phyloP scores from a whole-genome alignment of 2,113 vertebrate genomes.

The Castor canadensis region DNA sequence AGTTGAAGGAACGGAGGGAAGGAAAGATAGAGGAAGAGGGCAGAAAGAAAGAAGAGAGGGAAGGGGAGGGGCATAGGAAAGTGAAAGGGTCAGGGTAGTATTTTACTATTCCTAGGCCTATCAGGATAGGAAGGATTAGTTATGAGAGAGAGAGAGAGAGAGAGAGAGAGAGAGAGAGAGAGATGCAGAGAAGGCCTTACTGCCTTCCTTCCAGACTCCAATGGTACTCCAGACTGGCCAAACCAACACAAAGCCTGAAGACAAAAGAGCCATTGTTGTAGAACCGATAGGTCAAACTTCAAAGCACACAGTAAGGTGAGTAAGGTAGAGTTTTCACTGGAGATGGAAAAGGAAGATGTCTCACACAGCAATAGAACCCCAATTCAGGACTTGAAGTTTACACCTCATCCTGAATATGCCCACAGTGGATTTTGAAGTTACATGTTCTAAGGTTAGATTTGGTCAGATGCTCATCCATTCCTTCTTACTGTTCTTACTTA shows the following conservation, averaged over 20 bases:
- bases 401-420: neutral
- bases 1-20: neutral
- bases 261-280: neutral
- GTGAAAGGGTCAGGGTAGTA: neutral
- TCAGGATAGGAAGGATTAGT: neutral
- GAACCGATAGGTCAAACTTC: neutral
- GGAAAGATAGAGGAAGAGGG: too few relatives aligned
- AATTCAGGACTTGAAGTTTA: neutral
- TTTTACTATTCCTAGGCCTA: neutral
- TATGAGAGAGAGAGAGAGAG: neutral
- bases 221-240: neutral
- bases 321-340: neutral
- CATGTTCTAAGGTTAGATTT: neutral
- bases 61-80: neutral
- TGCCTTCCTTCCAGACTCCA: neutral
- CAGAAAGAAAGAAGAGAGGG: too few relatives aligned
- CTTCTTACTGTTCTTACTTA: neutral
- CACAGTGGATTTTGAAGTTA: neutral
- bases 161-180: neutral
- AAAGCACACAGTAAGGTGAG: neutral
- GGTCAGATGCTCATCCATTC: neutral
- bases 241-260: neutral
- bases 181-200: neutral
- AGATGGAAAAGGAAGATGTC: neutral
- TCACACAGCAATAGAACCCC: accelerated